phyloP scores from a whole-genome alignment of 2,113 vertebrate genomes.

The Peromyscus maniculatus region DNA sequence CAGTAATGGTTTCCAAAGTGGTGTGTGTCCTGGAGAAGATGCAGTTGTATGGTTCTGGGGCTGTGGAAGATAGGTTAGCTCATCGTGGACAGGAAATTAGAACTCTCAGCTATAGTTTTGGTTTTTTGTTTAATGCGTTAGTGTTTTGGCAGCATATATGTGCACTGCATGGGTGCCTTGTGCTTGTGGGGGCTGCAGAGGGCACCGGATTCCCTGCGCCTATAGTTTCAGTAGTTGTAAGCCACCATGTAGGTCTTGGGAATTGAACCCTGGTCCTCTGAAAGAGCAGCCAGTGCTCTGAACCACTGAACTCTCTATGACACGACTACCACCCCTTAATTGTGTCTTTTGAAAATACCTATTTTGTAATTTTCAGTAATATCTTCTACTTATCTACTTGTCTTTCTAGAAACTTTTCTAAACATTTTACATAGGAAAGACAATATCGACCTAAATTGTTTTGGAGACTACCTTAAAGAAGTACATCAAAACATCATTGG shows the following conservation, averaged over 20 bases:
- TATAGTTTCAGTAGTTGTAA: neutral
- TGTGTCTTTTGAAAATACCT: conserved; percentile 39
- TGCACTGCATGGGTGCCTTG: neutral
- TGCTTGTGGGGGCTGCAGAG: neutral
- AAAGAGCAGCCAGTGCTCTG: neutral
- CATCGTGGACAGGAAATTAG: conserved; percentile 14
- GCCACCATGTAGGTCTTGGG: neutral
- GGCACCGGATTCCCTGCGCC: neutral
- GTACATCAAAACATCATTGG: neutral
- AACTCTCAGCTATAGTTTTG: neutral
- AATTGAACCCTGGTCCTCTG: neutral
- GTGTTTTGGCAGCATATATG: neutral
- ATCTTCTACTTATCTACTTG: neutral
- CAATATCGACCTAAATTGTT: neutral
- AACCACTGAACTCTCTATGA: neutral
- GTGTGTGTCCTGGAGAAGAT: neutral
- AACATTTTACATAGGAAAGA: conserved; percentile 2
- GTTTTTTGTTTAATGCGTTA: neutral
- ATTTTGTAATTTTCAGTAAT: conserved; percentile 10
- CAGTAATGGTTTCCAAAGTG: conserved; percentile 14
- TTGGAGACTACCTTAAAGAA: conserved; percentile 29
- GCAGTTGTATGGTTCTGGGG: neutral
- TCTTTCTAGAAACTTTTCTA: neutral
- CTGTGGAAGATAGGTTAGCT: conserved; percentile 6
- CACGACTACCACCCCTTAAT: neutral